phyloP scores from a whole-genome alignment of 2,888 invertebrate species.

The Elmis aenea region DNA sequence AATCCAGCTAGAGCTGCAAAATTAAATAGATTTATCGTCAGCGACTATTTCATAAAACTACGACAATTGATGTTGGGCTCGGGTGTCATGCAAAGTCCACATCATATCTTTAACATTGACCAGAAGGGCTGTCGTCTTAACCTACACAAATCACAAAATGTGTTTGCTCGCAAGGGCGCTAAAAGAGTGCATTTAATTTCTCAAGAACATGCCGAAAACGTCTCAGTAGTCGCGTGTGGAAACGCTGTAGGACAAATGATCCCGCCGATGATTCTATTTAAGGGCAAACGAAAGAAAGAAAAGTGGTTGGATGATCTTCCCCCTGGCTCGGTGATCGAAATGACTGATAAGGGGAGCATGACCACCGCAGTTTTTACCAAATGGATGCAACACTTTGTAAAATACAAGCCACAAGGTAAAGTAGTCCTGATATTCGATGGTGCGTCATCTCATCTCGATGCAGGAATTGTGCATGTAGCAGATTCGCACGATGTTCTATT shows the following conservation, averaged over 20 bases:
- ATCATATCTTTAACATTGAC: too few species aligned
- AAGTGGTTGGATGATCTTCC: slow-evolving; percentile 27
- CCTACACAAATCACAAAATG: slow-evolving; percentile 29
- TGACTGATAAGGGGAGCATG: slow-evolving; percentile 32
- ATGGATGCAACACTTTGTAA: slow-evolving; percentile 29
- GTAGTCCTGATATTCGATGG: slow-evolving; percentile 32
- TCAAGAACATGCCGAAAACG: slow-evolving; percentile 36
- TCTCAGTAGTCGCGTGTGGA: slow-evolving; percentile 33
- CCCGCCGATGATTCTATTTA: slow-evolving; percentile 34
- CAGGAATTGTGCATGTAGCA: slow-evolving; percentile 32
- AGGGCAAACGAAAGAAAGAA: slow-evolving; percentile 28
- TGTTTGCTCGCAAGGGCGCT: slow-evolving; percentile 31
- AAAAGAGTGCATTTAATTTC: slow-evolving; percentile 31
- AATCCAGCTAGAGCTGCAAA: too few species aligned
- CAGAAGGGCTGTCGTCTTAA: too few species aligned
- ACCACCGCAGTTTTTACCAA: too few species aligned
- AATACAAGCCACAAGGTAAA: slow-evolving; percentile 24
- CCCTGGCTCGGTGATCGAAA: slow-evolving; percentile 22
- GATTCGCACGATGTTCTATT: slow-evolving; percentile 28
- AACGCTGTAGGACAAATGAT: slow-evolving; percentile 33
- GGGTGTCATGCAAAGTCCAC: too few species aligned
- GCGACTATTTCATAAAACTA: slow-evolving; percentile 10
- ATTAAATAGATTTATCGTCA: too few species aligned
- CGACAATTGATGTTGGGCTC: too few species aligned
- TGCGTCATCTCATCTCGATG: slow-evolving; percentile 32